Conservation (phyloP, 2,113 vertebrate species). For the Psephotus haematonotus region DNA sequence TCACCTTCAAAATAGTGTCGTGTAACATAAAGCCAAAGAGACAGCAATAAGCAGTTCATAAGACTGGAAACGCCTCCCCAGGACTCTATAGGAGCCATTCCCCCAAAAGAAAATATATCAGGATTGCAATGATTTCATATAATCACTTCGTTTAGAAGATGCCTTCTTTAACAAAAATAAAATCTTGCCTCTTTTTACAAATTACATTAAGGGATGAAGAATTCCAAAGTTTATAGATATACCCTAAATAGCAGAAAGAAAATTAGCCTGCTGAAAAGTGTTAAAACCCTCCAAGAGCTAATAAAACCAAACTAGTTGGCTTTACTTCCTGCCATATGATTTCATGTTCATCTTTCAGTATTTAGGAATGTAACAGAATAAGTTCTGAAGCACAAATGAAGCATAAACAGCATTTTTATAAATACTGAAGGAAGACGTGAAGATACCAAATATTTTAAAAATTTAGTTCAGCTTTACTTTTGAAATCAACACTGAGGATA, state of each 20-base stretch:
- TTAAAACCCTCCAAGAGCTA: background rate
- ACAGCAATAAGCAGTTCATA: background rate
- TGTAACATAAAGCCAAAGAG: background rate
- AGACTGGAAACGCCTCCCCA: background rate
- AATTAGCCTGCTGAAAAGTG: background rate
- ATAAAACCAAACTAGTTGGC: background rate
- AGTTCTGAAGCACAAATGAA: background rate
- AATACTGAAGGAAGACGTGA: background rate
- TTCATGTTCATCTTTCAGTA: background rate
- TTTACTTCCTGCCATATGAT: background rate
- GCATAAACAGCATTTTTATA: background rate
- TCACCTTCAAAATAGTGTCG: slow-evolving; percentile 8
- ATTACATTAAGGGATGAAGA: background rate
- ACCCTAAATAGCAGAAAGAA: background rate
- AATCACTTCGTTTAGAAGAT: background rate
- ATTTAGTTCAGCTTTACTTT: background rate
- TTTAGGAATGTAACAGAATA: background rate
- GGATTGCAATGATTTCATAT: background rate
- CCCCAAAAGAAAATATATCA: background rate
- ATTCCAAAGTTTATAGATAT: background rate
- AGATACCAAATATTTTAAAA: background rate
- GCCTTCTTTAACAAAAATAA: background rate
- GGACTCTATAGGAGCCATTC: background rate
- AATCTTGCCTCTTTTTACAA: background rate
- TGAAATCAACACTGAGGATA: background rate